These are phyloP conservation scores for Rhyacophila evoluta DNA, from an alignment of 2,888 invertebrate genomes.

Conservation along the genomic window DNA sequence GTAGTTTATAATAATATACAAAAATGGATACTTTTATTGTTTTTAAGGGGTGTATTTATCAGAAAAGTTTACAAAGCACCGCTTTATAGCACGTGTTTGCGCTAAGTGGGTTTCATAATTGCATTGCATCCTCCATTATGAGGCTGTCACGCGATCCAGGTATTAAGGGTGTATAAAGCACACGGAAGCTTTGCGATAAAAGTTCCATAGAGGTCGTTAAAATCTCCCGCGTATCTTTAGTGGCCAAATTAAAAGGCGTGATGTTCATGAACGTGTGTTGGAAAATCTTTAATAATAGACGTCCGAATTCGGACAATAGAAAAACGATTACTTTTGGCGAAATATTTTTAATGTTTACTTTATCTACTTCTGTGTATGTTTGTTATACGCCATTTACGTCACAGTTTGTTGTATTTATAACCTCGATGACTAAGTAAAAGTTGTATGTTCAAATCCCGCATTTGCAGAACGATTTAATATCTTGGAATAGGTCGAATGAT, in stretches of 20 bases:
- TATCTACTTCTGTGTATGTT: background rate
- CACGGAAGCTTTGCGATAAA: conserved; percentile 40
- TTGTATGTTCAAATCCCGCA: no score
- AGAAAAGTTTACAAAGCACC: background rate
- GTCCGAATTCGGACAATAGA: conserved; percentile 2
- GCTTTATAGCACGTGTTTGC: conserved; percentile 37
- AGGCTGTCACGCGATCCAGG: conserved; percentile 43
- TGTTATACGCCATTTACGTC: no score
- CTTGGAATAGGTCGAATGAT: no score
- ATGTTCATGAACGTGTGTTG: background rate
- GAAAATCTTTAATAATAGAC: background rate
- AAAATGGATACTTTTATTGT: no score
- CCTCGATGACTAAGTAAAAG: no score
- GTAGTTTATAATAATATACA: no score
- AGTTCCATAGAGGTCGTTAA: conserved; percentile 40
- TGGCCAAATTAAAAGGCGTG: conserved; percentile 19
- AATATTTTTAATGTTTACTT: background rate
- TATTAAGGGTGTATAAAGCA: conserved; percentile 36
- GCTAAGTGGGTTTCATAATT: conserved; percentile 50
- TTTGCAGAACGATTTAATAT: no score
- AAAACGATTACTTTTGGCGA: conserved; percentile 15
- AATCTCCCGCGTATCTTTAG: conserved; percentile 30
- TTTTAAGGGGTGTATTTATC: no score
- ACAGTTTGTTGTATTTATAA: no score
- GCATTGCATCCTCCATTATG: conserved; percentile 45